Evolutionary conservation across 2,888 invertebrate genomes (phyloP), one percentile per base, ranked within the genome.

Genomic region (Ernsta delagoae): DNA sequence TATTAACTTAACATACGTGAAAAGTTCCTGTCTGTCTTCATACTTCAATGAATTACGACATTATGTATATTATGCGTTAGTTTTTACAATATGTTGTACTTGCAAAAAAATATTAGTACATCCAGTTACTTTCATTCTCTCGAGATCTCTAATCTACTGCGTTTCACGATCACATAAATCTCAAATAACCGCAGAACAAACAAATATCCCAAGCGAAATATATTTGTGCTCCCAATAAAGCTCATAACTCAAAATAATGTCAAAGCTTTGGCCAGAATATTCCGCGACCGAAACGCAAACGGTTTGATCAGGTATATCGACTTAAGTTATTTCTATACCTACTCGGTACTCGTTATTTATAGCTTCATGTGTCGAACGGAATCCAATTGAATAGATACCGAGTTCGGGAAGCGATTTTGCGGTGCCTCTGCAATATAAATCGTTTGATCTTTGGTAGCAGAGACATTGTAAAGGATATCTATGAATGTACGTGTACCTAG

Each of bases 261-360:
- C 53, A 53, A 11, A 53, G 9, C 53, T 24, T 53, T 9, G 53
- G 53, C 53, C 53, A 53, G 53, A 53, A 53, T 53, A 53, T 53
- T 53, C 53, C 53, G 39, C 39, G 7, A 39, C 39, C 7, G 9
- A 8, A 53, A 9, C 24, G 24, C 48, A 48, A 50, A 50, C 6
- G 7, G 45, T 16, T 50, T 12, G 53, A 24, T 53, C 53, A 53
- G 53, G 53, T 53, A 53, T 39, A 57, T 57, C 57, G 57, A 36
- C 57, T 31, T 57, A 57, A 57, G 11, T 56, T 56, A 12, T 57
- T 57, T 57, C 36, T 34, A 11, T n/a, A n/a, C n/a, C n/a, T 56
- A 50, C 50, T 36, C 57, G 57, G 57, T 39, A 57, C 7, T 39
- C 57, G 57, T 57, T 57, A 57, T 57, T 36, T 39, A 39, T 57